A percentile compares a stretch with the other conserved stretches of the same genome.
phyloP scores from a whole-genome alignment of 2,888 invertebrate genomes.

The Pterobdella sp. region DNA sequence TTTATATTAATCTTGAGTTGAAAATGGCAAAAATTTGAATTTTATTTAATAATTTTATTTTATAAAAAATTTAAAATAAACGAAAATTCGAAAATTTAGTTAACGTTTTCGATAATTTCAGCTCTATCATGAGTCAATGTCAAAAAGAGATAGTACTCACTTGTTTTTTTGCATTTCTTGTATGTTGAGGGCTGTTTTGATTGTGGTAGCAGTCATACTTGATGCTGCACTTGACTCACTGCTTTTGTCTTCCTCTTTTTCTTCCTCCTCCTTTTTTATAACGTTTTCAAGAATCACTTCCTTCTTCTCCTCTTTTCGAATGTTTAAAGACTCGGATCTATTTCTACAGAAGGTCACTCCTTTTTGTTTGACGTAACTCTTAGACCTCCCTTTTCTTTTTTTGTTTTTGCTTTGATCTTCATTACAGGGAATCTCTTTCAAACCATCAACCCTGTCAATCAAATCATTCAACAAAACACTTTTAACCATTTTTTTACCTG shows the following conservation, averaged over 20 bases:
- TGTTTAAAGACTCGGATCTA: neutral
- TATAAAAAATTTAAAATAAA: too few relatives aligned
- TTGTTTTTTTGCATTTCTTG: neutral
- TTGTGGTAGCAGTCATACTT: neutral
- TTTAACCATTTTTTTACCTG: too few relatives aligned
- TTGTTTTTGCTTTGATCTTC: neutral
- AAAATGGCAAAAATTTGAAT: too few relatives aligned
- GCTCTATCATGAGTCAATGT: too few relatives aligned
- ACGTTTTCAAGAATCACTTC: too few relatives aligned
- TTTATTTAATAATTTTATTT: too few relatives aligned
- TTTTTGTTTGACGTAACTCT: neutral
- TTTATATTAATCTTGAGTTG: too few relatives aligned
- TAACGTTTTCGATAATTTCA: too few relatives aligned
- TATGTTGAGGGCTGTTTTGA: neutral
- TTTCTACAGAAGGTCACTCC: neutral
- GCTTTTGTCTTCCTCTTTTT: neutral
- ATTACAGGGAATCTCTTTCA: neutral
- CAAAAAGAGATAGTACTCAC: neutral
- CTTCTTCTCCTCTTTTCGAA: neutral
- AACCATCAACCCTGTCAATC: neutral
- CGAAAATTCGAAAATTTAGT: too few relatives aligned
- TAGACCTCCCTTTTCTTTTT: neutral
- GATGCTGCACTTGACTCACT: neutral
- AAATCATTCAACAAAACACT: neutral
- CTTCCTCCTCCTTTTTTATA: constrained; percentile 7